A percentile compares a stretch with the other conserved stretches of the same genome.
These are phyloP conservation scores for Myanophis thanlyinensis DNA, from an alignment of 2,113 vertebrate species.

Conservation along the genomic window DNA sequence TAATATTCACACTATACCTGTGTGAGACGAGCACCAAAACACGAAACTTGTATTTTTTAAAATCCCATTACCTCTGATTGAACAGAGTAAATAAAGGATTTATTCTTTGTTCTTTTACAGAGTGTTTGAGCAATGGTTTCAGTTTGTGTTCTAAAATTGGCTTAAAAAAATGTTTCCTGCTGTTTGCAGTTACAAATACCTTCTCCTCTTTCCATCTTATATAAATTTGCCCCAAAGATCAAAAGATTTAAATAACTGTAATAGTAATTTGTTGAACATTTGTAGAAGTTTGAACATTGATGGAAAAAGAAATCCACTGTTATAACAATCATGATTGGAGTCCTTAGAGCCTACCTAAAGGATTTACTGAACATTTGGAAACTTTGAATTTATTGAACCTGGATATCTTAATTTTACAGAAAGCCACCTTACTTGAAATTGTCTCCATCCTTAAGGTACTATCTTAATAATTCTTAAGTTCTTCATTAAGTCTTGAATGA, in stretches of 20 bases:
- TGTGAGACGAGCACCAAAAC: slow-evolving; percentile 86
- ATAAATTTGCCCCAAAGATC: slow-evolving; percentile 38
- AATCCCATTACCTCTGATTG: slow-evolving; percentile 70
- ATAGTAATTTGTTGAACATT: background rate
- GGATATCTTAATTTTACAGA: background rate
- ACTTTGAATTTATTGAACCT: background rate
- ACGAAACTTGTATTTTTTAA: slow-evolving; percentile 62
- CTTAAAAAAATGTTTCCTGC: background rate
- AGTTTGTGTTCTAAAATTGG: background rate
- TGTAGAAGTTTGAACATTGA: background rate
- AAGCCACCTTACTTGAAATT: background rate
- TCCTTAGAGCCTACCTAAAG: background rate
- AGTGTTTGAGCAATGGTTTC: slow-evolving; percentile 51
- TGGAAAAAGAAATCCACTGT: background rate
- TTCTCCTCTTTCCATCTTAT: background rate
- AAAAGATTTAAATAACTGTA: slow-evolving; percentile 61
- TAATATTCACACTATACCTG: slow-evolving; percentile 70
- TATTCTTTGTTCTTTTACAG: slow-evolving; percentile 63
- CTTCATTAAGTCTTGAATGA: background rate
- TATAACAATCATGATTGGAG: background rate
- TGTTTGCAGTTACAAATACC: background rate
- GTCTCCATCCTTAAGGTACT: background rate
- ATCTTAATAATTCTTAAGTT: background rate
- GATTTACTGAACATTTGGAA: background rate
- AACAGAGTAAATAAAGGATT: slow-evolving; percentile 64